These are phyloP conservation scores for Nemotelus nigrinus DNA, from an alignment of 2,888 invertebrate species.

Conservation along the genomic window DNA sequence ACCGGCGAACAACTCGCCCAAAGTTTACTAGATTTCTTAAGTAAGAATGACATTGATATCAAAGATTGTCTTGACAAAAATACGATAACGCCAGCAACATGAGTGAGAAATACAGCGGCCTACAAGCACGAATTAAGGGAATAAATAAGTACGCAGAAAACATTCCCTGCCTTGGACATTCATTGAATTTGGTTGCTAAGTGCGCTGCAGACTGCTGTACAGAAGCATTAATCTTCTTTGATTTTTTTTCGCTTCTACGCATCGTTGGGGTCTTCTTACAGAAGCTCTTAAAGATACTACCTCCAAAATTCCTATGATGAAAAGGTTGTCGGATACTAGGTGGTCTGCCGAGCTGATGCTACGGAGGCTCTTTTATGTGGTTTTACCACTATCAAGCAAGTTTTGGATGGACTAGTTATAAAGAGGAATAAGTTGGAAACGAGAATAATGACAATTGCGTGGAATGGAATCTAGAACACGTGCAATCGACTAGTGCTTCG, in stretches of 20 bases:
- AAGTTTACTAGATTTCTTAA: not conserved
- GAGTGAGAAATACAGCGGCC: not conserved
- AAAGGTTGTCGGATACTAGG: not conserved
- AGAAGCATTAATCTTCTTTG: constrained; percentile 40
- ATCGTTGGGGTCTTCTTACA: constrained; percentile 41
- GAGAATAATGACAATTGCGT: no score
- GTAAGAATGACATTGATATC: not conserved
- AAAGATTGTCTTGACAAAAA: not conserved
- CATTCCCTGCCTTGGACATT: constrained; percentile 56
- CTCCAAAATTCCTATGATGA: constrained; percentile 3
- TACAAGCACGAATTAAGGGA: not conserved
- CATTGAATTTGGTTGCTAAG: constrained; percentile 56
- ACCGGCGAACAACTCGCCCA: not conserved
- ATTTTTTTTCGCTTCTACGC: constrained; percentile 46
- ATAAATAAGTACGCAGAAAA: constrained; percentile 53
- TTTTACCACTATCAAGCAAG: no score
- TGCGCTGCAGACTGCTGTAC: constrained; percentile 45
- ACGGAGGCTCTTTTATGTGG: not conserved
- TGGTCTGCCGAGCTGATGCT: not conserved
- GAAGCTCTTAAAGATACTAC: constrained; percentile 1
- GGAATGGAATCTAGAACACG: no score
- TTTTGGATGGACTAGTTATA: no score
- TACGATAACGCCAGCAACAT: not conserved
- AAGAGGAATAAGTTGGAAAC: no score
- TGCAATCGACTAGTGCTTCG: no score